A percentile compares a stretch with the other conserved stretches of the same genome.
phyloP scores from a whole-genome alignment of 2,113 vertebrate species.

The Mesembrinibis cayennensis region DNA sequence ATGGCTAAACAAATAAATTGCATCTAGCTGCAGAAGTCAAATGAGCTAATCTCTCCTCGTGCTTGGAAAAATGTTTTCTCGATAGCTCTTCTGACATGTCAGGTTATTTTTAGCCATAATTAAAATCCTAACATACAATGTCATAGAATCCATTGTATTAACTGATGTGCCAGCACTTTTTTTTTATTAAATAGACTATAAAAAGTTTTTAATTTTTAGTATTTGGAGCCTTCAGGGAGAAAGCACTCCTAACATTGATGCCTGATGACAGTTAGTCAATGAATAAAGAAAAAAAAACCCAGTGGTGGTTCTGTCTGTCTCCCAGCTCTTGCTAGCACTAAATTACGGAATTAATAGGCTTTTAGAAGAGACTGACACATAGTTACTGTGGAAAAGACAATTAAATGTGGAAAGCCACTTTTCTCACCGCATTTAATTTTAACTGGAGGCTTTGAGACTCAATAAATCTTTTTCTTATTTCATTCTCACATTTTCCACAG shows the following conservation, averaged over 20 bases:
- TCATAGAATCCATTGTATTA: conserved; percentile 36
- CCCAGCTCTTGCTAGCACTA: conserved; percentile 56
- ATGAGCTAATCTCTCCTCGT: background rate
- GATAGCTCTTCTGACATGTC: background rate
- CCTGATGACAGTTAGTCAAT: conserved; percentile 74
- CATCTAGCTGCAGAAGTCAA: background rate
- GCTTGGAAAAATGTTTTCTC: background rate
- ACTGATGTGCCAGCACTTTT: conserved; percentile 52
- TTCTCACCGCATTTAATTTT: conserved; percentile 74
- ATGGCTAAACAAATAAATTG: background rate
- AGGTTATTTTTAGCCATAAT: conserved; percentile 57
- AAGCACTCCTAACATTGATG: conserved; percentile 45
- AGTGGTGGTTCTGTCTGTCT: conserved; percentile 37
- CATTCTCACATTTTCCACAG: conserved; percentile 41
- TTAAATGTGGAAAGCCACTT: conserved; percentile 76
- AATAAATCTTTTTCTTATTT: conserved; percentile 74
- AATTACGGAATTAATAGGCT: conserved; percentile 81
- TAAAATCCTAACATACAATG: conserved; percentile 28
- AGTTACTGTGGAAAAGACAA: conserved; percentile 76
- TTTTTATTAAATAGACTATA: conserved; percentile 58
- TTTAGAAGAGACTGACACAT: conserved; percentile 75
- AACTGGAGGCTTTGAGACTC: conserved; percentile 69
- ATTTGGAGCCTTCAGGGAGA: conserved; percentile 65
- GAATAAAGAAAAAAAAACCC: conserved; percentile 31
- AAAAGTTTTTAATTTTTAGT: conserved; percentile 62